Base-by-base conservation (phyloP, 30 jellyfish, hydroid and myxozoan species). In the Cassiopea xamachana region DNA sequence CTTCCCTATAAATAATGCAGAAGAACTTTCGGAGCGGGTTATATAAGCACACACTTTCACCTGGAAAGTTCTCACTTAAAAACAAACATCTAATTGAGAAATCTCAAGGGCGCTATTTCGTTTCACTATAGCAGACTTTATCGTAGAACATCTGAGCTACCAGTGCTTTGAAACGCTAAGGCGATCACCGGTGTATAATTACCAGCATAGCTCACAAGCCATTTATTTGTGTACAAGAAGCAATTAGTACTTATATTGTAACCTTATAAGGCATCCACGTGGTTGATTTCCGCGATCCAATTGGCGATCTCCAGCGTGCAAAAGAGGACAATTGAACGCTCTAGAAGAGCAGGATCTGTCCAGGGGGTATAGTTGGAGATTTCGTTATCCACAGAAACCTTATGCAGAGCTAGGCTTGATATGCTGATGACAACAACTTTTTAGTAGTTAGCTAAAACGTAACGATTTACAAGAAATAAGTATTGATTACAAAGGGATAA, bases 1-100 rank as follows among this genome's bases (percentile, higher is more conserved):
- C 64, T 55, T 55, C 64, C 10, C 10, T 55, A 6, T 55, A 55
- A 55, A 55, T 55, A 55, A 3, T 55, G 64, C 64, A 55, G 12
- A 10, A 64, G 74, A 5, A 0, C 43, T 5, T 5, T 4, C 43
- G 27, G 15, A 14, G 15, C 74, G 74, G 43, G 27, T 5, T 16
- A 16, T 64, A 9, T 64, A 9, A 64, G 0, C n/a, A 46, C 90
- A 64, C 44, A 72, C 70, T 82, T 55, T 17, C 90, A 79, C 83
- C 90, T 82, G 90, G 90, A 80, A 82, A 73, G 44, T 82, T 68
- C 90, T n/a, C 90, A 82, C 72, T 61, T 9, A 48, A 18, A 39
- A 17, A 67, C 61, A 68, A 82, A 82, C 68, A 82, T 46, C 67
- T 82, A 82, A 64, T 68, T 64, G 18, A 82, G 58, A 14, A 75